phyloP scores from a whole-genome alignment of 2,113 vertebrate species.

The Trogon melanurus region DNA sequence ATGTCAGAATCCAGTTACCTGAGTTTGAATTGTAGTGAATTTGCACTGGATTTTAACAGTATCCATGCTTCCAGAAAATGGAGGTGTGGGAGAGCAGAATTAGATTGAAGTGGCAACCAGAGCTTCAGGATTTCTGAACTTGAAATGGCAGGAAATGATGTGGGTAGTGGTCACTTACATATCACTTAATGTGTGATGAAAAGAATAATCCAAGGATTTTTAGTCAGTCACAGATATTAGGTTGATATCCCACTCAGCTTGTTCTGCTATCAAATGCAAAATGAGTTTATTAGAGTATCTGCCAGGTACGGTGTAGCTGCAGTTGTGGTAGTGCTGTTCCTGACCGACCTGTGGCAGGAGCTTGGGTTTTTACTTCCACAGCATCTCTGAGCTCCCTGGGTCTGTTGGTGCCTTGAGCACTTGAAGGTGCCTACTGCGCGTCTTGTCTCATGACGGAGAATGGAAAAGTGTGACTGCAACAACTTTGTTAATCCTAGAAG shows the following conservation, averaged over 20 bases:
- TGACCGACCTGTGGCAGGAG: rapidly evolving
- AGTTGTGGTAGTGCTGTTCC: rapidly evolving
- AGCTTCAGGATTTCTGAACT: not conserved
- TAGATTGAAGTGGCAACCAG: not conserved
- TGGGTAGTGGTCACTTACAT: not conserved
- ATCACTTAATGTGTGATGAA: not conserved
- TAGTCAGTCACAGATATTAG: not conserved
- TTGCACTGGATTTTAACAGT: not conserved
- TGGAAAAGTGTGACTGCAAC: not conserved
- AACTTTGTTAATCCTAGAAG: not conserved
- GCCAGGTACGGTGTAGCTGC: not conserved
- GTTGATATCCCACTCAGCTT: not conserved
- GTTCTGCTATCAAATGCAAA: not conserved
- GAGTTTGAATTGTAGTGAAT: not conserved
- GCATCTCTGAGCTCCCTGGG: rapidly evolving
- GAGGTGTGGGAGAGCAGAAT: not conserved
- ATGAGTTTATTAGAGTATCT: not conserved
- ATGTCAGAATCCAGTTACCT: not conserved
- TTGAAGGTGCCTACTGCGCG: not conserved
- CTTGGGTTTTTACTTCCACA: not conserved
- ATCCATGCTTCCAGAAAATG: not conserved
- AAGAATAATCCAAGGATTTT: not conserved
- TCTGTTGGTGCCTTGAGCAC: not conserved
- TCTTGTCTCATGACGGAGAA: not conserved
- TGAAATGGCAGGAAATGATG: not conserved